Base-by-base conservation (phyloP, 2,797 vertebrate species). In the Coracias cyanogaster region DNA sequence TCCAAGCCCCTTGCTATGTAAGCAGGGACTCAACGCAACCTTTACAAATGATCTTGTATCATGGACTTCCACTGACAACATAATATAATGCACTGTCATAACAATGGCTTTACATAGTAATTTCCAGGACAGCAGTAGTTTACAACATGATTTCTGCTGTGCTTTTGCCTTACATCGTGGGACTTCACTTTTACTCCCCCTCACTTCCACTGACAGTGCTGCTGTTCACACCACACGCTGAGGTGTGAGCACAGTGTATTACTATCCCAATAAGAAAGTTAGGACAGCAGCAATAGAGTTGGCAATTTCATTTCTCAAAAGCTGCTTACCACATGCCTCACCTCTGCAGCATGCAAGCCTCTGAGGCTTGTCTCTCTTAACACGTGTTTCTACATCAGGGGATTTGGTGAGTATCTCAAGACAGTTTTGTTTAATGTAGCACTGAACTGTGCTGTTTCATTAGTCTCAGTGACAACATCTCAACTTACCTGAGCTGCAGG, bases 351-450 rank as follows among this genome's bases (percentile, higher is more conserved):
- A 80, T 1, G 6, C 77, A 70, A 87, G 41, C 55, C 84, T 90
- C 80, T 1, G 1, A 82, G 80, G 80, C 67, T 83, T 1, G 0
- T 87, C 43, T 76, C 81, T 92, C 91, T 81, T 52, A 94, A 86
- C 65, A 58, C 13, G 3, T 17, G 15, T 76, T 88, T 90, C 69
- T 79, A 87, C 9, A 2, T 86, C 90, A 89, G 74, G 46, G 70
- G 77, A 84, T 82, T 82, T 80, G 83, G 92, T 52, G 62, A 92
- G 28, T 87, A 64, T 48, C 80, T 96, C 80, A 73, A 74, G 69
- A 85, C 85, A 86, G 45, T 91, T 92, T 71, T 93, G 90, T 89
- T 91, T 95, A 93, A 91, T 71, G 70, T 78, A 90, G 91, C 66
- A 71, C 86, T 67, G 71, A 89, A 60, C 60, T 88, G 78, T 80